These are phyloP conservation scores for Champsocephalus gunnari DNA, from an alignment of 2,797 vertebrate genomes.

Conservation along the genomic window DNA sequence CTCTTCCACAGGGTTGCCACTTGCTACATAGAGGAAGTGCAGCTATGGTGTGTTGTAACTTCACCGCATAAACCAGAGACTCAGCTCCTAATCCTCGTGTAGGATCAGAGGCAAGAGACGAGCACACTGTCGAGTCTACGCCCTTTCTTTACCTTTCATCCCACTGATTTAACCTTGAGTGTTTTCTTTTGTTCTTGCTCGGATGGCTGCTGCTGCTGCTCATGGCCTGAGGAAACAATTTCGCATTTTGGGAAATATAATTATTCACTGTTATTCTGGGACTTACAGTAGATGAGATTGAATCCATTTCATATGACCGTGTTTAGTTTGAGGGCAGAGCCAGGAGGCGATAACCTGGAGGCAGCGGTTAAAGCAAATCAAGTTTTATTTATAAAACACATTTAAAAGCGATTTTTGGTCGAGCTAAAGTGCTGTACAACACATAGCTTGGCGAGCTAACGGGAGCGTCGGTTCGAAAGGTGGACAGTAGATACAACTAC, in stretches of 20 bases:
- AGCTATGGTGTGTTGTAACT: constrained; percentile 64
- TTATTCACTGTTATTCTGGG: not conserved
- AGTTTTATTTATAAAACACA: too few relatives aligned
- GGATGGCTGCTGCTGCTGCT: constrained; percentile 53
- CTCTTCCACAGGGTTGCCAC: constrained; percentile 57
- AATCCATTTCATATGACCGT: not conserved
- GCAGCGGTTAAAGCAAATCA: not conserved
- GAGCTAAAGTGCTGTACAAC: too few relatives aligned
- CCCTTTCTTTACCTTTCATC: constrained; percentile 58
- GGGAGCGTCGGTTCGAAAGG: not conserved
- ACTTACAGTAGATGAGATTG: not conserved
- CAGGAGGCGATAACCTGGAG: not conserved
- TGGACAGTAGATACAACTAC: not conserved
- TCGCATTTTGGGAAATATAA: constrained; percentile 20
- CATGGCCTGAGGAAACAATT: constrained; percentile 41
- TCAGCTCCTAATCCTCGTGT: constrained; percentile 65
- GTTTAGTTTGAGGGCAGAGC: not conserved
- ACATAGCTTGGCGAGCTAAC: not conserved
- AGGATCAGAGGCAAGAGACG: constrained; percentile 64
- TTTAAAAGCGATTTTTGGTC: too few relatives aligned
- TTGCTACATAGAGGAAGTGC: constrained; percentile 70
- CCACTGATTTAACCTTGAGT: constrained; percentile 63
- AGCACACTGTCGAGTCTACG: constrained; percentile 44
- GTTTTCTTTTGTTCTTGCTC: constrained; percentile 54
- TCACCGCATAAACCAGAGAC: constrained; percentile 67